A percentile compares a stretch with the other conserved stretches of the same genome.
These are phyloP conservation scores for Tonatia bakeri DNA, from an alignment of 2,113 vertebrate species.

Conservation along the genomic window DNA sequence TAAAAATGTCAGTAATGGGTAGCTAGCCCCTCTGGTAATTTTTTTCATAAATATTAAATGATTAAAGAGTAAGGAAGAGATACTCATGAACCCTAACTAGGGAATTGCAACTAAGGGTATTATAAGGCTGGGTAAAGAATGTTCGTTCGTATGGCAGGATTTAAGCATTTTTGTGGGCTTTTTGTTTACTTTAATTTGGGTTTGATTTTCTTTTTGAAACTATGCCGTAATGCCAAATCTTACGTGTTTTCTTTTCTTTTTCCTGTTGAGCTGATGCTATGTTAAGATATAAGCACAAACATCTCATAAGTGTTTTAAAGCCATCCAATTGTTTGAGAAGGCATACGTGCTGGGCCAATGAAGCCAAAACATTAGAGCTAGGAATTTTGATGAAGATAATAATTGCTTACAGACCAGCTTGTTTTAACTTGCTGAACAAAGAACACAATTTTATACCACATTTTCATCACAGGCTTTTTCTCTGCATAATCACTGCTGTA, in stretches of 20 bases:
- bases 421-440: conserved; percentile 75
- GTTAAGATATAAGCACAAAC: conserved; percentile 74
- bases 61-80: conserved; percentile 23
- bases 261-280: conserved; percentile 72
- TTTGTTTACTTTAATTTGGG: conserved; percentile 53
- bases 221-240: conserved; percentile 54
- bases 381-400: conserved; percentile 78
- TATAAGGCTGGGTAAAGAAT: conserved; percentile 19
- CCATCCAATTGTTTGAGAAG: conserved; percentile 74
- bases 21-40: neutral
- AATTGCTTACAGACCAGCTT: conserved; percentile 75
- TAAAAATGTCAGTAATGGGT: neutral
- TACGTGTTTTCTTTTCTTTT: conserved; percentile 33
- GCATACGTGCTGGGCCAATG: conserved; percentile 68
- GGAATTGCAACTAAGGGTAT: neutral
- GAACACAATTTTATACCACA: conserved; percentile 58
- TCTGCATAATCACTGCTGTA: conserved; percentile 51
- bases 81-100: neutral
- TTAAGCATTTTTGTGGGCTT: neutral
- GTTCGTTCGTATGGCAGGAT: neutral
- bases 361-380: conserved; percentile 75
- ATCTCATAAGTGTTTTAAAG: conserved; percentile 71
- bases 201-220: conserved; percentile 58
- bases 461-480: conserved; percentile 60
- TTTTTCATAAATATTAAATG: conserved; percentile 36